phyloP scores from a whole-genome alignment of 2,113 vertebrate genomes.

The Sceloporus undulatus region DNA sequence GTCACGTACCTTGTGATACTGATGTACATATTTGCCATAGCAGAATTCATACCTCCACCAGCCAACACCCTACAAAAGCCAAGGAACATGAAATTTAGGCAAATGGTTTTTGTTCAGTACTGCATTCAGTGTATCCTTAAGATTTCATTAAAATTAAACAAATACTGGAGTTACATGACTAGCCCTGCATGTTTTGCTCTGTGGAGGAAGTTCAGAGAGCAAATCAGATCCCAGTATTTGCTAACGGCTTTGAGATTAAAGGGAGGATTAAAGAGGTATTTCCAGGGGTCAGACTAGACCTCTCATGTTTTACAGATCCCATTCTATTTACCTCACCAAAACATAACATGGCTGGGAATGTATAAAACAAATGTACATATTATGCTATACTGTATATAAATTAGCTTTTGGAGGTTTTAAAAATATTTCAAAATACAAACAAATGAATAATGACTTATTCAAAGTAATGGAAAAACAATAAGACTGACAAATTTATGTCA shows the following conservation, averaged over 20 bases:
- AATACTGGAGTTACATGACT: neutral
- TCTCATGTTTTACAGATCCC: neutral
- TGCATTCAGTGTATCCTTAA: neutral
- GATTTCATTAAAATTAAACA: neutral
- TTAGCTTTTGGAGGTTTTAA: too few species aligned
- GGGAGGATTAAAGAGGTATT: neutral
- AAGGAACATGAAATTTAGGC: neutral
- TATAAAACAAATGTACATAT: neutral
- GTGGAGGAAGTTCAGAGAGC: neutral
- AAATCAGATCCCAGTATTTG: neutral
- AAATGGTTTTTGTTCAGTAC: neutral
- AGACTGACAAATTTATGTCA: too few species aligned
- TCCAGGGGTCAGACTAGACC: neutral
- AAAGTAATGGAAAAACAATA: too few species aligned
- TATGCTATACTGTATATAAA: neutral
- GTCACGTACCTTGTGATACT: conserved; percentile 93
- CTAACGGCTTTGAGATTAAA: neutral
- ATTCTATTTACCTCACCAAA: neutral
- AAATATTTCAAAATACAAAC: too few species aligned
- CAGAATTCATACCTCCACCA: conserved; percentile 99
- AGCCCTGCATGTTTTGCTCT: neutral
- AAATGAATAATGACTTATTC: too few species aligned
- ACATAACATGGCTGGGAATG: neutral
- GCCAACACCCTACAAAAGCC: conserved; percentile 89
- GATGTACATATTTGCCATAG: conserved; percentile 95